These are phyloP conservation scores for Dicaeum eximium DNA, from an alignment of 2,113 vertebrate species.

Conservation along the genomic window DNA sequence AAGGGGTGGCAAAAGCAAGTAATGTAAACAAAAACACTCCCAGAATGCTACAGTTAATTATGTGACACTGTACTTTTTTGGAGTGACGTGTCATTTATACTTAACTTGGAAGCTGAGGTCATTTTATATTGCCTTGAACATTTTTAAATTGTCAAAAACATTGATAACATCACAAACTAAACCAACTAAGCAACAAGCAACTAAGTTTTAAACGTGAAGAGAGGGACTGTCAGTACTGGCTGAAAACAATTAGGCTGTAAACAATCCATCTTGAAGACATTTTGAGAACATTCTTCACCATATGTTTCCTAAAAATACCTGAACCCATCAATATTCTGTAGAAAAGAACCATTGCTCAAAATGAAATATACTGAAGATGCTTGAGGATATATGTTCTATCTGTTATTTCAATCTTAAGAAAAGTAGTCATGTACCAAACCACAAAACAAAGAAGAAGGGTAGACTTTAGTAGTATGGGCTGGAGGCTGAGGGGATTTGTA, in stretches of 20 bases:
- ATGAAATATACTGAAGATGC: not conserved
- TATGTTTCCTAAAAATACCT: not conserved
- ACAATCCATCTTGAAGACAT: not conserved
- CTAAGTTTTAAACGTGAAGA: not conserved
- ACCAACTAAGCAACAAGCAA: not conserved
- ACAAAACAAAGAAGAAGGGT: not conserved
- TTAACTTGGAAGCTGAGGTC: not conserved
- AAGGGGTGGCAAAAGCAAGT: not conserved
- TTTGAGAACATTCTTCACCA: not conserved
- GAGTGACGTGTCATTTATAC: not conserved
- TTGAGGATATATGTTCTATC: not conserved
- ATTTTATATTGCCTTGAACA: not conserved
- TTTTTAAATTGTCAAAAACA: not conserved
- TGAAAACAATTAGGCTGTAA: not conserved
- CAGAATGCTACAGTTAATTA: not conserved
- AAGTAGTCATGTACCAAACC: not conserved
- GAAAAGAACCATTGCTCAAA: not conserved
- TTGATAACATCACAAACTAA: not conserved
- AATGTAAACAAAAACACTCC: not conserved
- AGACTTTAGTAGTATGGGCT: not conserved
- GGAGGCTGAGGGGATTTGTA: not conserved
- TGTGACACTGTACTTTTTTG: not conserved
- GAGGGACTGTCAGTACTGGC: not conserved
- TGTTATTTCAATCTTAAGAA: not conserved
- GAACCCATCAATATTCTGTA: not conserved